Conservation (phyloP, 2,797 vertebrate species). For the Gouania willdenowi region DNA sequence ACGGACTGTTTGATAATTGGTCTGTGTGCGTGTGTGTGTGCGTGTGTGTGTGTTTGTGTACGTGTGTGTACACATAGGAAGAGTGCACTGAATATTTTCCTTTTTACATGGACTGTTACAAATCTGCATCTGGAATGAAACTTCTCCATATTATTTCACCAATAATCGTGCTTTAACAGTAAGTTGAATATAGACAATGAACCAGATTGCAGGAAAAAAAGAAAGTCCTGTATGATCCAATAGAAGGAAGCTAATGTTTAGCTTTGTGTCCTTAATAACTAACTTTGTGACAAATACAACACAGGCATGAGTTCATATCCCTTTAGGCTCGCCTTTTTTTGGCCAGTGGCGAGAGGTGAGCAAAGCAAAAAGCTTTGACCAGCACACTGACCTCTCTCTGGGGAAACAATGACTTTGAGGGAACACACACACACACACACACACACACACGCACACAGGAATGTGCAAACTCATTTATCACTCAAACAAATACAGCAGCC, state of each 20-base stretch:
- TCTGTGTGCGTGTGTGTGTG: constrained; percentile 31
- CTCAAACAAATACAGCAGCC: constrained; percentile 63
- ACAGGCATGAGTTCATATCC: constrained; percentile 5
- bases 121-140: too few relatives aligned
- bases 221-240: too few relatives aligned
- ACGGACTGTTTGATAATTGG: constrained; percentile 88
- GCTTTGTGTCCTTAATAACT: too few relatives aligned
- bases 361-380: constrained; percentile 68
- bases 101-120: too few relatives aligned
- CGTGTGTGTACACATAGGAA: constrained; percentile 1
- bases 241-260: too few relatives aligned
- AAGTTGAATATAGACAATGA: too few relatives aligned
- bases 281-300: too few relatives aligned
- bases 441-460: constrained; percentile 29
- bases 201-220: too few relatives aligned
- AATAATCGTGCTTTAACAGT: too few relatives aligned
- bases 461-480: constrained; percentile 71
- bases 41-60: constrained; percentile 3
- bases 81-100: too few relatives aligned
- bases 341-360: constrained; percentile 61
- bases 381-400: constrained; percentile 70
- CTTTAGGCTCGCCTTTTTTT: constrained; percentile 6
- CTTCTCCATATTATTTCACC: too few relatives aligned
- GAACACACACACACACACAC: constrained; percentile 25
- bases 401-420: constrained; percentile 79